Percentiles rank a stretch among this genome's conserved stretches.
Conservation (phyloP, 2,113 vertebrate genomes). For the Nerophis ophidion region DNA sequence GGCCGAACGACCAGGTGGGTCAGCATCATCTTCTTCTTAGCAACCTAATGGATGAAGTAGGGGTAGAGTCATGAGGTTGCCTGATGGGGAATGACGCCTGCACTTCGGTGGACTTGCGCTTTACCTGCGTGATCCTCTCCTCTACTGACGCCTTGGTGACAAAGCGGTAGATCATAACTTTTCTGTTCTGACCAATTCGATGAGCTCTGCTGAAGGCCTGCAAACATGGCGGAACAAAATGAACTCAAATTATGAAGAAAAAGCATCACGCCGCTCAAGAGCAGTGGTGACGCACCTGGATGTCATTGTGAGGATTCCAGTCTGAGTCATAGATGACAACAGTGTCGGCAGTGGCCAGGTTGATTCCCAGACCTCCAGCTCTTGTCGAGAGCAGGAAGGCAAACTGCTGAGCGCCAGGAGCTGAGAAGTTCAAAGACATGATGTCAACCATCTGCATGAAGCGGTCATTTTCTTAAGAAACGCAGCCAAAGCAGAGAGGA, state of each 20-base stretch:
- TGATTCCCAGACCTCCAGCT: constrained; percentile 94
- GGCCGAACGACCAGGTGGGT: constrained; percentile 94
- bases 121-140: constrained; percentile 91
- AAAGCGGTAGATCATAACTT: constrained; percentile 98
- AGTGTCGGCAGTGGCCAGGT: constrained; percentile 94
- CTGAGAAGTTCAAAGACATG: constrained; percentile 50
- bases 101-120: neutral
- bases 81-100: neutral
- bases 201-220: constrained; percentile 97
- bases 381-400: constrained; percentile 95
- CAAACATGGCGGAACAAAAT: neutral
- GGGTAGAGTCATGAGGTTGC: neutral
- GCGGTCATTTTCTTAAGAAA: neutral
- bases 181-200: constrained; percentile 94
- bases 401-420: constrained; percentile 93
- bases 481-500: too few relatives aligned
- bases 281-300: constrained; percentile 74
- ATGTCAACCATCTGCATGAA: neutral
- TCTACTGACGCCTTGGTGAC: constrained; percentile 96
- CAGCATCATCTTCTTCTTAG: constrained; percentile 99
- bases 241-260: neutral
- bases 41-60: constrained; percentile 65
- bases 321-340: constrained; percentile 97
- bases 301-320: constrained; percentile 98
- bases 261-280: neutral